Evolutionary conservation across 1,140 invertebrate species (phyloP).

Genomic region (Neotoxoptera formosana): DNA sequence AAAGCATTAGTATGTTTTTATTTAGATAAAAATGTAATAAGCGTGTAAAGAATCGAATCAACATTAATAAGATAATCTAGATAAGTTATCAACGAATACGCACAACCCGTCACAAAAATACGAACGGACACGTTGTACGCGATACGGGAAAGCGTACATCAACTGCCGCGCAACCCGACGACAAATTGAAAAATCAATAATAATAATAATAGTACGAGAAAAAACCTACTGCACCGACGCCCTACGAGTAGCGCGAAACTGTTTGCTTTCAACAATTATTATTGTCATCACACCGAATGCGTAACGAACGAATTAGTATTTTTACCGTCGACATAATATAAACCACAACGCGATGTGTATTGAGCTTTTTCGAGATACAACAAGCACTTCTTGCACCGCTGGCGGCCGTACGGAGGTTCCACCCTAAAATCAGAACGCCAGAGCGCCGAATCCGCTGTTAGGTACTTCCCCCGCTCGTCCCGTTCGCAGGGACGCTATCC

Average conservation of each 20-base stretch:
- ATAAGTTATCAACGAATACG: slow-evolving; percentile 38
- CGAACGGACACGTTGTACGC: background rate
- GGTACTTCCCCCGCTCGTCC: background rate
- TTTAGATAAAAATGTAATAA: background rate
- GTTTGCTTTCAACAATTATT: slow-evolving; percentile 10
- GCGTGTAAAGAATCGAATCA: background rate
- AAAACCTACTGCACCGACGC: background rate
- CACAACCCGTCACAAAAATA: background rate
- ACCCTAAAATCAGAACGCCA: slow-evolving; percentile 45
- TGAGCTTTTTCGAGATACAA: slow-evolving; percentile 32
- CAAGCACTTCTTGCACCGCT: slow-evolving; percentile 24
- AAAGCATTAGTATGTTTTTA: background rate
- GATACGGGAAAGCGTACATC: background rate
- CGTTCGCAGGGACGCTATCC: background rate
- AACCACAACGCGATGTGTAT: slow-evolving; percentile 49
- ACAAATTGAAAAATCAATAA: slow-evolving; percentile 26
- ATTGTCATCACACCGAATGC: background rate
- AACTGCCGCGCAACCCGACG: background rate
- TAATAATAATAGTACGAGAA: background rate
- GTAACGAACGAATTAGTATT: background rate
- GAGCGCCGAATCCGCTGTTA: slow-evolving; percentile 50
- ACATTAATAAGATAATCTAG: background rate
- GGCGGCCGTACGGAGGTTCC: slow-evolving; percentile 20
- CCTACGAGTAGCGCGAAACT: background rate
- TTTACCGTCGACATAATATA: slow-evolving; percentile 26